Evolutionary conservation across 2,113 vertebrate species (phyloP).

Genomic region (Girardinichthys multiradiatus): DNA sequence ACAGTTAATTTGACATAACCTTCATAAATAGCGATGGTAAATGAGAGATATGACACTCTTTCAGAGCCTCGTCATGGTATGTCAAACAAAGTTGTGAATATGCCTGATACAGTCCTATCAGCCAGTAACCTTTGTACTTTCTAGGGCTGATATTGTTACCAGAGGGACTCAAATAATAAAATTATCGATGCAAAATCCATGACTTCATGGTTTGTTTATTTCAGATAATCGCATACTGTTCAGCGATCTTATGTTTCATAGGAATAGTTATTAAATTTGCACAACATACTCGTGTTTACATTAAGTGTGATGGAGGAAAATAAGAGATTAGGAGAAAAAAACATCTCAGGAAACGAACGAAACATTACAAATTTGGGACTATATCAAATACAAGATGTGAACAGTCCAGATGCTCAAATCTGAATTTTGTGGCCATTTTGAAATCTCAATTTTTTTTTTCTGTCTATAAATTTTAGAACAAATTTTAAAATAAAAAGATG

Average conservation of each 20-base stretch:
- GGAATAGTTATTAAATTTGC: not conserved
- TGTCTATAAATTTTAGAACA: too few relatives aligned
- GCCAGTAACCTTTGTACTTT: constrained; percentile 28
- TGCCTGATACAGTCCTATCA: constrained; percentile 36
- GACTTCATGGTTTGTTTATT: not conserved
- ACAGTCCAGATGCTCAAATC: too few relatives aligned
- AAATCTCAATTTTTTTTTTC: too few relatives aligned
- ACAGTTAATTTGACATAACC: constrained; percentile 66
- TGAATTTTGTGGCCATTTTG: too few relatives aligned
- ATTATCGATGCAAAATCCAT: not conserved
- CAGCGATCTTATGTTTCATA: not conserved
- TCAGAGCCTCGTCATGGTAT: constrained; percentile 24
- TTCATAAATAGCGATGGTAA: constrained; percentile 53
- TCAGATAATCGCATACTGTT: not conserved
- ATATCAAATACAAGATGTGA: too few relatives aligned
- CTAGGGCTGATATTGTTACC: not conserved
- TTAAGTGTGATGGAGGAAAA: not conserved
- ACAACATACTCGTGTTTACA: not conserved
- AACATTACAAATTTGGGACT: too few relatives aligned
- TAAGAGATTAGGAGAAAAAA: too few relatives aligned
- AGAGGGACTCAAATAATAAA: not conserved
- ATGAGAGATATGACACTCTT: constrained; percentile 49
- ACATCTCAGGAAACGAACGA: too few relatives aligned
- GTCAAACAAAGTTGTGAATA: constrained; percentile 15
- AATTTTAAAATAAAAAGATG: too few relatives aligned